Percentiles rank a stretch among this genome's conserved stretches.
These are phyloP conservation scores for Macroglossus sobrinus DNA, from an alignment of 2,113 vertebrate species.

Conservation along the genomic window DNA sequence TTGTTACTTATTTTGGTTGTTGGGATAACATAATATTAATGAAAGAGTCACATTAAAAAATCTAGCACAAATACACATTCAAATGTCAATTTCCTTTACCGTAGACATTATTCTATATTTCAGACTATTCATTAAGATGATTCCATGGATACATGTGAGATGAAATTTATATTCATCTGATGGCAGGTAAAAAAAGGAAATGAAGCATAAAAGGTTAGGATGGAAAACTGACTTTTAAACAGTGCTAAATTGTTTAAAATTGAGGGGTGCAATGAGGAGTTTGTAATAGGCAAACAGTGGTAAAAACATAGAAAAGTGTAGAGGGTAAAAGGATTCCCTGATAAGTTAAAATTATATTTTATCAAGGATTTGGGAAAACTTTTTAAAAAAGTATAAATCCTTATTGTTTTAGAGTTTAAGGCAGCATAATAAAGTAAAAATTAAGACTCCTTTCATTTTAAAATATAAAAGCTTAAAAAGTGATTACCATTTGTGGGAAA, in stretches of 20 bases:
- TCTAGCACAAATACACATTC: neutral
- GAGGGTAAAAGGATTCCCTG: neutral
- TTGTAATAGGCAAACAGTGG: neutral
- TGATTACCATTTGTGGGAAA: neutral
- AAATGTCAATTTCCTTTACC: neutral
- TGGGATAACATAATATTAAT: neutral
- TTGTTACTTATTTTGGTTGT: neutral
- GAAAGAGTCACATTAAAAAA: neutral
- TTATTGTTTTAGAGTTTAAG: neutral
- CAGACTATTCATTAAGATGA: neutral
- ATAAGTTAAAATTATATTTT: neutral
- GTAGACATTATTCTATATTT: neutral
- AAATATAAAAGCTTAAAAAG: neutral
- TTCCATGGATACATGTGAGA: neutral
- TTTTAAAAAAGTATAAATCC: neutral
- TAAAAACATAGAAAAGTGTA: neutral
- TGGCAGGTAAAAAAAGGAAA: neutral
- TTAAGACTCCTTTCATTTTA: neutral
- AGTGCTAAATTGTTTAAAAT: neutral
- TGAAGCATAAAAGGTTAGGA: neutral
- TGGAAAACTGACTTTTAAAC: neutral
- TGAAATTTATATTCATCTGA: neutral
- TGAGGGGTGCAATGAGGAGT: neutral
- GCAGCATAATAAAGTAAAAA: neutral
- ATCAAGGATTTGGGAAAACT: neutral